A percentile compares a stretch with the other conserved stretches of the same genome.
phyloP scores from a whole-genome alignment of 2,113 vertebrate genomes.

The Desmodus rotundus region DNA sequence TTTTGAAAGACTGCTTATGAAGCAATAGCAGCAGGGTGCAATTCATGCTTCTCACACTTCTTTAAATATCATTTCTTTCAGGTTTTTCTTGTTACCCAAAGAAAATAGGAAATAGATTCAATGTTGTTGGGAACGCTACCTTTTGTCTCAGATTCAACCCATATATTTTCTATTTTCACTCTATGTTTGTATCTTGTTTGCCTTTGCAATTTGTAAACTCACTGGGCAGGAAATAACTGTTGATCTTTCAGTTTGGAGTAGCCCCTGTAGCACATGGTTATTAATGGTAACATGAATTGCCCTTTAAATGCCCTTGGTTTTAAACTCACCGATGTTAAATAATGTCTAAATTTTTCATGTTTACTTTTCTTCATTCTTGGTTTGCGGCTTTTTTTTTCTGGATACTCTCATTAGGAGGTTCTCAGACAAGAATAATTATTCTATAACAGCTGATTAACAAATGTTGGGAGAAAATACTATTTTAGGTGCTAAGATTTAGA shows the following conservation, averaged over 20 bases:
- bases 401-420: not conserved
- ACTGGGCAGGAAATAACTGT: conserved; percentile 42
- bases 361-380: conserved; percentile 21
- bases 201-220: conserved; percentile 30
- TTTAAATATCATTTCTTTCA: conserved; percentile 13
- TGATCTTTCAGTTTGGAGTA: conserved; percentile 31
- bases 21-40: not conserved
- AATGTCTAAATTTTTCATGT: not conserved
- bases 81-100: conserved; percentile 6
- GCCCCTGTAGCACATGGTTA: not conserved
- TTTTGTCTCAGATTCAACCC: conserved; percentile 12
- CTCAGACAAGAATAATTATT: not conserved
- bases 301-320: not conserved
- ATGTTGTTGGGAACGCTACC: not conserved
- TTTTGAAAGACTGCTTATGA: conserved; percentile 1
- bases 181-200: conserved; percentile 17
- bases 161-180: conserved; percentile 31
- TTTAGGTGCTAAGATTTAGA: not conserved
- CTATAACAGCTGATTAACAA: not conserved
- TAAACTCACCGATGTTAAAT: conserved; percentile 16
- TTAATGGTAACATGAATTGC: not conserved
- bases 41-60: not conserved
- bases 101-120: not conserved
- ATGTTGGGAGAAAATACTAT: not conserved
- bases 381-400: conserved; percentile 16